Evolutionary conservation across 2,113 vertebrate genomes (phyloP).

Genomic region (Coturnix japonica): DNA sequence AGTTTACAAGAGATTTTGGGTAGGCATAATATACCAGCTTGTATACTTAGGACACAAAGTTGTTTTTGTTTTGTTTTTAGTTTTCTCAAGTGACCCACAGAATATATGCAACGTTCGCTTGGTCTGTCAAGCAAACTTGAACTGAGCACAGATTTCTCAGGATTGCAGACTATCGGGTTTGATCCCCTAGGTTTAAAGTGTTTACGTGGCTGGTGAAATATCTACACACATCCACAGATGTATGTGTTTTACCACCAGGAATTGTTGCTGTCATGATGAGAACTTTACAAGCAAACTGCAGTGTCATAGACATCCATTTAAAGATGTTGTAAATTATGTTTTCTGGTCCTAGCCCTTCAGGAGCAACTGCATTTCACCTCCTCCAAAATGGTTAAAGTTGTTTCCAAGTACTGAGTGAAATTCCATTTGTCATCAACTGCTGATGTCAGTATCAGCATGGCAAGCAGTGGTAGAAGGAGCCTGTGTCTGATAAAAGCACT

Average conservation of each 20-base stretch:
- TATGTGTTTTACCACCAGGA: neutral
- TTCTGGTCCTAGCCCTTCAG: neutral
- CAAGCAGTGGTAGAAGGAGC: neutral
- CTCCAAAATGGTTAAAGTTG: neutral
- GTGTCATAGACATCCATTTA: neutral
- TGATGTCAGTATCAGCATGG: neutral
- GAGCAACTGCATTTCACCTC: neutral
- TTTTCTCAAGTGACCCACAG: neutral
- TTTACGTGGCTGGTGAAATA: neutral
- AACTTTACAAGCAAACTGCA: neutral
- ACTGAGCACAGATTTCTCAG: neutral
- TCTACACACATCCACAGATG: neutral
- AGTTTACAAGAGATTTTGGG: neutral
- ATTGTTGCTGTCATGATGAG: neutral
- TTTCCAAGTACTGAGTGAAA: neutral
- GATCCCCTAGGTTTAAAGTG: neutral
- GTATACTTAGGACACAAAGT: neutral
- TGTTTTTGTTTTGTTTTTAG: rapidly evolving
- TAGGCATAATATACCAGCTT: neutral
- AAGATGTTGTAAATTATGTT: neutral
- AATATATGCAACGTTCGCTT: rapidly evolving
- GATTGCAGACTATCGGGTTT: neutral
- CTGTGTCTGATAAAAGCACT: neutral
- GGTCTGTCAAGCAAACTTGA: neutral
- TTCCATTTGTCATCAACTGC: neutral